Evolutionary conservation across 2,113 vertebrate genomes (phyloP), one percentile per base, ranked within the genome.

Genomic region (Pogonocichla stellata): DNA sequence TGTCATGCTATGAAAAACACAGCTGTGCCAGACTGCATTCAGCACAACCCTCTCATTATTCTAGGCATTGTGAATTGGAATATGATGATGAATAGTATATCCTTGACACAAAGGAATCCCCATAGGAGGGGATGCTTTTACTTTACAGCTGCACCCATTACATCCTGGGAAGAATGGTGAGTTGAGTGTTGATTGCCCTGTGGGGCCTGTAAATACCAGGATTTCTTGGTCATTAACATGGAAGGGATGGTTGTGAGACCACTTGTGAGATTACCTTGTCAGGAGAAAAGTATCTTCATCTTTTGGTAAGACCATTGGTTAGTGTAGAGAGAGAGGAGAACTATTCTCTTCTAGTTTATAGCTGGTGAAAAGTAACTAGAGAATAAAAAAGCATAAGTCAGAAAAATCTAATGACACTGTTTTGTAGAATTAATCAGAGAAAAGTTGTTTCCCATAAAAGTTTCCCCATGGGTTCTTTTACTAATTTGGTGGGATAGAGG

Each of bases 1-100:
- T 93, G 93, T 91, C 73, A 75, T 94, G 78, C 89, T 94, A 64
- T 75, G 61, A 95, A 92, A 88, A 94, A 56, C 85, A 93, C 80
- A 93, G 73, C 57, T 91, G 78, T 81, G 42, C 86, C 83, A 88
- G 89, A 86, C 36, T 77, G 26, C 65, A 60, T 56, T 36, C 57
- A 85, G 65, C 61, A 90, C 90, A 96, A 43, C 61, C 40, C 17
- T 45, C n/a, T 18, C 75, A 24, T 65, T 92, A 71, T 92, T 84
- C 79, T 33, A 74, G 56, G 31, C 23, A 67, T 43, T 87, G 26
- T 67, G 51, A 87, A 51, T 29, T 74, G 65, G 31, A 89, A 91
- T 78, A 95, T 48, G 26, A 71, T 79, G 85, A 72, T 25, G 28
- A 74, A 43, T 18, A 54, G 4, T 45, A 19, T 85, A 15, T 56